Conservation (phyloP, 1,140 invertebrate genomes). For the Drosophila pseudoananassae region DNA sequence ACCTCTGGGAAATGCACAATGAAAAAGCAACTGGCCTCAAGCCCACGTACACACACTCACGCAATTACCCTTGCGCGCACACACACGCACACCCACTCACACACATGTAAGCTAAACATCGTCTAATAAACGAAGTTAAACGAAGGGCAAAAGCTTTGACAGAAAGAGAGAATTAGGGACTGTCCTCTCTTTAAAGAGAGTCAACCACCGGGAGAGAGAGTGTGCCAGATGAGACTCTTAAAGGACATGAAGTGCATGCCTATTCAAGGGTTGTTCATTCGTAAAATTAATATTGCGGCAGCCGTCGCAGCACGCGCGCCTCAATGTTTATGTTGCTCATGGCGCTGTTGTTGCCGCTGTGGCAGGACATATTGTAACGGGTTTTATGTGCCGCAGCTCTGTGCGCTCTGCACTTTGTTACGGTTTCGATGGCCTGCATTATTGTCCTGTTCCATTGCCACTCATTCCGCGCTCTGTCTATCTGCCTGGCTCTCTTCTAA, state of each 20-base stretch:
- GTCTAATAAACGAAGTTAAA: slow-evolving; percentile 27
- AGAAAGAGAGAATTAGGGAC: not conserved
- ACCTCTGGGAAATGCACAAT: slow-evolving; percentile 83
- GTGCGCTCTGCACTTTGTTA: slow-evolving; percentile 51
- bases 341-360: slow-evolving; percentile 37
- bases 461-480: slow-evolving; percentile 37
- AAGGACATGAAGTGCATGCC: slow-evolving; percentile 79
- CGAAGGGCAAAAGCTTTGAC: slow-evolving; percentile 34
- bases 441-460: slow-evolving; percentile 66
- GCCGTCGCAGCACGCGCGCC: slow-evolving; percentile 71
- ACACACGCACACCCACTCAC: not conserved
- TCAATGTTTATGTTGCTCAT: slow-evolving; percentile 75
- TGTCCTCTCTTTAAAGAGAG: not conserved
- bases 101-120: slow-evolving; percentile 1
- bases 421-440: slow-evolving; percentile 35
- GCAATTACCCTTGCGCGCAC: slow-evolving; percentile 1
- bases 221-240: slow-evolving; percentile 22
- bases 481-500: slow-evolving; percentile 22
- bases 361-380: slow-evolving; percentile 67
- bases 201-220: not conserved
- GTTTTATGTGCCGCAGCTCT: slow-evolving; percentile 56
- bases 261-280: slow-evolving; percentile 83
- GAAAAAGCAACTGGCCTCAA: slow-evolving; percentile 69
- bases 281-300: slow-evolving; percentile 83
- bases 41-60: slow-evolving; percentile 29